A percentile compares a stretch with the other conserved stretches of the same genome.
These are phyloP conservation scores for Halcyon chelicuti DNA, from an alignment of 2,797 vertebrate genomes.

Conservation along the genomic window DNA sequence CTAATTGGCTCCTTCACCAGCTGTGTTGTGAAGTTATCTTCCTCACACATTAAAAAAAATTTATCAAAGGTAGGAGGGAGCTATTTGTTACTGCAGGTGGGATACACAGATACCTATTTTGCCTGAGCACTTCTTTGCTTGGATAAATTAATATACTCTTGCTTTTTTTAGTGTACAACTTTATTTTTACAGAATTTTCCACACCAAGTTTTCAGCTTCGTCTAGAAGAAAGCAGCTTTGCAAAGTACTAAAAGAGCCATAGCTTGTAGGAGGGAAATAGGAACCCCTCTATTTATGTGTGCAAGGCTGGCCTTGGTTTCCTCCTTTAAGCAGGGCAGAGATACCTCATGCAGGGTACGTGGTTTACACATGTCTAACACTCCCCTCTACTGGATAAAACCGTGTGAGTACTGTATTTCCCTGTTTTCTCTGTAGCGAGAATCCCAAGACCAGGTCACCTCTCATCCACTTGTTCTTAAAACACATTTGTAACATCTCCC, in stretches of 20 bases:
- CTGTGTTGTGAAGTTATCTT: too few species aligned
- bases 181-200: neutral
- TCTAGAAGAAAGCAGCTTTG: neutral
- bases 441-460: neutral
- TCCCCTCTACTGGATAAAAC: conserved; percentile 52
- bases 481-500: neutral
- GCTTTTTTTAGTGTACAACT: neutral
- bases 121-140: neutral
- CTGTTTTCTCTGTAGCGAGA: neutral
- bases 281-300: accelerated
- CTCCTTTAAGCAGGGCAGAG: neutral
- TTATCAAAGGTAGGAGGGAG: too few species aligned
- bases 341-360: neutral
- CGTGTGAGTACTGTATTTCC: neutral
- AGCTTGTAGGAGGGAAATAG: neutral
- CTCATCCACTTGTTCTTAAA: neutral
- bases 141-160: neutral
- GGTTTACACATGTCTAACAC: neutral
- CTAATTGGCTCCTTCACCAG: too few species aligned
- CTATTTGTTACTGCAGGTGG: neutral
- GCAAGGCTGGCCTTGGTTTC: neutral
- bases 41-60: too few species aligned
- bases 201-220: neutral
- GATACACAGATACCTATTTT: neutral
- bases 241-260: neutral